These are phyloP conservation scores for Antedon mediterranea DNA, from an alignment of 53 echinoderm and acorn worm species.

Conservation along the genomic window DNA sequence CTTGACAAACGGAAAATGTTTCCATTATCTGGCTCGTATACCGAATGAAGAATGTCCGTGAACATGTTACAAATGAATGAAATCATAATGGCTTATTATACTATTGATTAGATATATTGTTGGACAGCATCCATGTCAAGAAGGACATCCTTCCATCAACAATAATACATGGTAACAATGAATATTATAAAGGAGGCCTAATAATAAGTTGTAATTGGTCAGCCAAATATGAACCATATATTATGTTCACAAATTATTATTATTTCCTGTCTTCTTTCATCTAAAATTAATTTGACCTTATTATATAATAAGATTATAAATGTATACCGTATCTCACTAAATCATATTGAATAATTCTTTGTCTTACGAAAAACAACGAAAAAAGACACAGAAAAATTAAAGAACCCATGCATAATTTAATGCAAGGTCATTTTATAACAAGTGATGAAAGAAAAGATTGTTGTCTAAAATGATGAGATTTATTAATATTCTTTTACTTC, in stretches of 20 bases:
- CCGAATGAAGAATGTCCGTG: no score
- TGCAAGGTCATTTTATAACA: not conserved
- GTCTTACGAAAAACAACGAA: not conserved
- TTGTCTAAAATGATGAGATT: not conserved
- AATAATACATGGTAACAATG: no score
- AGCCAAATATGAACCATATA: not conserved
- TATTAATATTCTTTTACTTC: not conserved
- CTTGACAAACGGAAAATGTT: no score
- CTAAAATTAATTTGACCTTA: not conserved
- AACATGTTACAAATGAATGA: no score
- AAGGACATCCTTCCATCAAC: no score
- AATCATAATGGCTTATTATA: no score
- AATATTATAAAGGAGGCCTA: no score
- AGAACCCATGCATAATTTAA: not conserved
- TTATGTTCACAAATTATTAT: not conserved
- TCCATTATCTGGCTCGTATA: no score
- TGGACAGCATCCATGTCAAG: no score
- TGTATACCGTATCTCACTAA: not conserved
- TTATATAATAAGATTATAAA: not conserved
- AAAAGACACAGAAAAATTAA: not conserved
- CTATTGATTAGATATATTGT: no score
- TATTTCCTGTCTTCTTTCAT: not conserved
- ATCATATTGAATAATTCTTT: not conserved
- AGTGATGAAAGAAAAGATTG: not conserved
- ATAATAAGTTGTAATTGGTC: no score